Evolutionary conservation across 1,140 invertebrate genomes (phyloP).

Genomic region (Drosophila equinoxialis): DNA sequence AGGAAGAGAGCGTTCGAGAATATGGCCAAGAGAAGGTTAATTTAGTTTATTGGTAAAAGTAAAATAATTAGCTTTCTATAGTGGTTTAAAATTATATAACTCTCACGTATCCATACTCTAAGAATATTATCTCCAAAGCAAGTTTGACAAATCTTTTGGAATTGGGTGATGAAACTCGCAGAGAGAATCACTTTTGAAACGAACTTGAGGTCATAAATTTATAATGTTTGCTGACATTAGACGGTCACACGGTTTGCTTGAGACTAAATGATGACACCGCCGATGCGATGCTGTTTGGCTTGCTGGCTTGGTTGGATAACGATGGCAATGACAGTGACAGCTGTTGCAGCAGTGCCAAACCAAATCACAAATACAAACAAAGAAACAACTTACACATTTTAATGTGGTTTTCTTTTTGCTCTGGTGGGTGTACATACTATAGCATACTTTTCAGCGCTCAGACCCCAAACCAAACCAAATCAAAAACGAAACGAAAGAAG

Average conservation of each 20-base stretch:
- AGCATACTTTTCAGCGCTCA: constrained; percentile 49
- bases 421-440: constrained; percentile 16
- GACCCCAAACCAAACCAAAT: neutral
- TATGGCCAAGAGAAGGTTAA: constrained; percentile 7
- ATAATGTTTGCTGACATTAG: constrained; percentile 47
- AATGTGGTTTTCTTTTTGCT: constrained; percentile 23
- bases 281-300: constrained; percentile 10
- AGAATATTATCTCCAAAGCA: too few relatives aligned
- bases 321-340: constrained; percentile 8
- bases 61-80: constrained; percentile 6
- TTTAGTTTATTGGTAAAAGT: constrained; percentile 36
- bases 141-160: too few relatives aligned
- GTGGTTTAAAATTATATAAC: too few relatives aligned
- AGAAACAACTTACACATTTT: constrained; percentile 31
- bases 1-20: neutral
- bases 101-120: too few relatives aligned
- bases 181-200: too few relatives aligned
- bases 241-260: constrained; percentile 41
- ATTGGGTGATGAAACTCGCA: too few relatives aligned
- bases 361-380: constrained; percentile 47
- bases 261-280: constrained; percentile 33
- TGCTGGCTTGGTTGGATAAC: neutral
- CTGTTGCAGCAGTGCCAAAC: constrained; percentile 37
- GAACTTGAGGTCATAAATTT: constrained; percentile 41
- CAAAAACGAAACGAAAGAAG: constrained; percentile 24